Percentiles rank a stretch among this genome's conserved stretches.
These are phyloP conservation scores for Leptocoma aspasia DNA, from an alignment of 2,113 vertebrate genomes.

Conservation along the genomic window DNA sequence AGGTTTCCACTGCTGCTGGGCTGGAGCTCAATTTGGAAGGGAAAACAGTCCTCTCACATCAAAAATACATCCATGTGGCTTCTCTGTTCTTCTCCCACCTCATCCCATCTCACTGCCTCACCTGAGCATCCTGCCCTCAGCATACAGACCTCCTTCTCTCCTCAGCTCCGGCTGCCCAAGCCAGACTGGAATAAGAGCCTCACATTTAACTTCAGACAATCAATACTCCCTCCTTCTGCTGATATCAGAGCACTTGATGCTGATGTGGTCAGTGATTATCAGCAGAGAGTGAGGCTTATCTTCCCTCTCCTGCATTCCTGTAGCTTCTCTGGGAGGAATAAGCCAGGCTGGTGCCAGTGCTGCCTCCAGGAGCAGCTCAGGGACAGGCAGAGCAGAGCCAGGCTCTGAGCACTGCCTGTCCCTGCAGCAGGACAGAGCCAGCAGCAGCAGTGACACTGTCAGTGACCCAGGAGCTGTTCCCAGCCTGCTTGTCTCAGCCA, in stretches of 20 bases:
- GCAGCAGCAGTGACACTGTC: neutral
- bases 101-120: neutral
- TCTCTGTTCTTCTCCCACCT: neutral
- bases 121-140: neutral
- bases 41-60: neutral
- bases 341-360: neutral
- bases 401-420: neutral
- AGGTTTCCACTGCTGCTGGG: neutral
- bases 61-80: neutral
- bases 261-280: neutral
- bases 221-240: neutral
- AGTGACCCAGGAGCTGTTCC: neutral
- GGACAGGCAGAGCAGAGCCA: neutral
- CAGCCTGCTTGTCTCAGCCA: neutral
- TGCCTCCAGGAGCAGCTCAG: neutral
- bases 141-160: neutral
- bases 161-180: neutral
- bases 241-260: neutral
- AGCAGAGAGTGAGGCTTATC: neutral
- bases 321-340: neutral
- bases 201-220: neutral
- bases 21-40: neutral
- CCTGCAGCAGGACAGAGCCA: neutral
- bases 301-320: neutral
- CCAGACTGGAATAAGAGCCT: neutral